Evolutionary conservation across 2,113 vertebrate genomes (phyloP), one percentile per base, ranked within the genome.

Genomic region (Xyliphius kryptos): DNA sequence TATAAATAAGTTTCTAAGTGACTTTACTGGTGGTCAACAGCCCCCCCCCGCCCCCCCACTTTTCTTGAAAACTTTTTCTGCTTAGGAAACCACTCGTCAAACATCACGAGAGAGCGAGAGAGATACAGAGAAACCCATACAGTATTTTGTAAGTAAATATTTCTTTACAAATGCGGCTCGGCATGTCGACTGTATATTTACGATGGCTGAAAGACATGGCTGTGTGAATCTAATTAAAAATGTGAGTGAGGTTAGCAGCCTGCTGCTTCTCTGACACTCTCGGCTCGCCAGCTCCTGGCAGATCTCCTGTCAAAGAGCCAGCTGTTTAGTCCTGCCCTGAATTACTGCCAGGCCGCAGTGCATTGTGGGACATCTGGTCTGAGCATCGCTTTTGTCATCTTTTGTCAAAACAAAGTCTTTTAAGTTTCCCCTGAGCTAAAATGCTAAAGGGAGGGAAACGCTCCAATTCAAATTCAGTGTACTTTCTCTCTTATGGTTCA

Each of bases 211-310:
- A 92, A 95, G 91, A 95, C 91, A 91, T 92, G 91, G 91, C 90
- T 94, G 92, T 94, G 92, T 91, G 92, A 90, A 89, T 94, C 94
- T 97, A 96, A 97, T 97, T 98, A 97, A 94, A 96, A 95, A 95
- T 92, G 94, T 93, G 94, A 94, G 93, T 91, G 87, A 86, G 91
- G 92, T 95, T 94, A 96, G 91, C 90, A 90, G 93, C 89, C 91
- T 90, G 90, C 89, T 91, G 90, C 87, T 88, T 92, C 84, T 78
- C 89, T 84, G 82, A 74, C 82, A 85, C 85, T 83, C 91, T 91
- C 91, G 83, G 80, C 83, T 89, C 93, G 92, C 93, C 92, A 95
- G 88, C 87, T 91, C 89, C 89, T 95, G 92, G 91, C 95, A 94
- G 91, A 89, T 90, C 88, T 82, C 83, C 90, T 97, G 93, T 94